A percentile compares a stretch with the other conserved stretches of the same genome.
Evolutionary conservation across 2,113 vertebrate species (phyloP).

Genomic region (Lanius ludovicianus): DNA sequence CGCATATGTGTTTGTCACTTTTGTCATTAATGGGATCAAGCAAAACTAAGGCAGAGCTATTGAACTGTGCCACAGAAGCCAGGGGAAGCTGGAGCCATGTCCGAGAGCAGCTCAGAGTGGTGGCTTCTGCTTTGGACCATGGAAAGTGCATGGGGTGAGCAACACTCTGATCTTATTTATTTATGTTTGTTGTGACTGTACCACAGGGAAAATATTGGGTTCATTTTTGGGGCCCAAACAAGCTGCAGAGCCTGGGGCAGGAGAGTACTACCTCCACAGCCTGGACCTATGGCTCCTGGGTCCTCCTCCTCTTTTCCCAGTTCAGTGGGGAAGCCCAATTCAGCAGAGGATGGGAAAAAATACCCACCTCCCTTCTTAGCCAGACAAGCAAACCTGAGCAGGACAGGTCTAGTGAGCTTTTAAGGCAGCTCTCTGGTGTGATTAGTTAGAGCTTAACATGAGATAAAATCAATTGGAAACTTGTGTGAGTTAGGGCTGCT

Average conservation of each 20-base stretch:
- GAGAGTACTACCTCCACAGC: neutral
- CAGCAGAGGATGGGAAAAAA: neutral
- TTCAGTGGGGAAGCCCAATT: accelerated
- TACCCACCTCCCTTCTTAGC: neutral
- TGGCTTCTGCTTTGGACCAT: neutral
- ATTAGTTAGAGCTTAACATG: conserved; percentile 62
- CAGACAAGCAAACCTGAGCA: neutral
- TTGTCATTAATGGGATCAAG: conserved; percentile 55
- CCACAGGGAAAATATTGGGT: neutral
- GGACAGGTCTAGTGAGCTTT: conserved; percentile 47
- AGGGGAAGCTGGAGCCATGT: neutral
- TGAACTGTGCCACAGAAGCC: neutral
- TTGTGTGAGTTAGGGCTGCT: conserved; percentile 48
- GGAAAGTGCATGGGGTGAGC: neutral
- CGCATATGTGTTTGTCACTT: conserved; percentile 49
- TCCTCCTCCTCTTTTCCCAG: neutral
- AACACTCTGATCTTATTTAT: neutral
- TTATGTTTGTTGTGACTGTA: neutral
- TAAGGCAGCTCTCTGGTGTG: conserved; percentile 31
- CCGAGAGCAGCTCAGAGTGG: neutral
- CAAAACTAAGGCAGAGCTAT: conserved; percentile 31
- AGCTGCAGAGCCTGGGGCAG: neutral
- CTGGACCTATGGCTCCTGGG: neutral
- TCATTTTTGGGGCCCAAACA: neutral
- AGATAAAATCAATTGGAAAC: conserved; percentile 65